Base-by-base conservation (phyloP, 64 coral and sea anemone species). In the Dendronephthya gigantea region DNA sequence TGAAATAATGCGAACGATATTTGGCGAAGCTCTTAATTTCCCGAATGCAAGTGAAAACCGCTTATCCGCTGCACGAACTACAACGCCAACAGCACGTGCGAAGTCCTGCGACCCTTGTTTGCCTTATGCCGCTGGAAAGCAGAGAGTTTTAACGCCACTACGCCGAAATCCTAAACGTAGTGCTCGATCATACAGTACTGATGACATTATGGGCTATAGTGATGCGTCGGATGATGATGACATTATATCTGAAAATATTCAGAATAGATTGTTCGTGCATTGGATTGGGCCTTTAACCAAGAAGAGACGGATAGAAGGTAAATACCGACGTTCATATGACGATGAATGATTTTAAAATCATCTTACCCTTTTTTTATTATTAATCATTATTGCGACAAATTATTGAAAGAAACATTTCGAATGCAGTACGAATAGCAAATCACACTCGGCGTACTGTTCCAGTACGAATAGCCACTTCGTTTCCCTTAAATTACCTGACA, bases 241-340 rank as follows among this genome's bases (percentile, higher is more conserved):
- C 0, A 3, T 34, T 0, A 19, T 9, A 35, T 79, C 72, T 36
- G 29, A 19, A 33, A 1, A 1, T 2, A 11, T 28, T 0, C 11
- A 28, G 12, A 79, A 34, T 17, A 34, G 72, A 79, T 39, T 79
- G 30, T 4, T 79, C 37, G 28, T 79, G 9, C 72, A 29, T 19
- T 79, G 72, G 72, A 19, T 79, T 15, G 72, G 72, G 36, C 72
- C 72, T 14, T 79, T 79, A 10, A 79, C 72, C 72, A 79, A 79
- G 28, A 79, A 79, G 36, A 34, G 72, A 29, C 72, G 72, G 10
- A 79, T 39, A 3, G 10, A 4, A 2, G 72, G 72, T 39, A 36
- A 9, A 12, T 0, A 45, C 41, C 41, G 41, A 6, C 11, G 41
- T 45, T 45, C 41, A 45, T 45, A 4, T 45, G 11, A 45, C 41